Base-by-base conservation (phyloP, 2,113 vertebrate species). In the Neotragus moschatus region DNA sequence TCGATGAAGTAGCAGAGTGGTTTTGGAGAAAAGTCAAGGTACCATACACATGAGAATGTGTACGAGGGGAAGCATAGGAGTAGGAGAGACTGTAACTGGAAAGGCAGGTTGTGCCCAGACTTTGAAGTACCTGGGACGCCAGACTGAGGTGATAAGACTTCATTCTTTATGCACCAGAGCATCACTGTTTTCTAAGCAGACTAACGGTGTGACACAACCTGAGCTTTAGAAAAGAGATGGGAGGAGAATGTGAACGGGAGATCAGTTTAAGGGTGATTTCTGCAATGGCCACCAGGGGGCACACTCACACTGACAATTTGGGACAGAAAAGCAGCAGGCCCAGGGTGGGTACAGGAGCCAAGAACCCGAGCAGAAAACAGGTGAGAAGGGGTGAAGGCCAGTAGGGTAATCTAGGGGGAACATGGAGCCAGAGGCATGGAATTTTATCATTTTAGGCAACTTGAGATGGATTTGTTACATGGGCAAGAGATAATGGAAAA, bases 251-350 rank as follows among this genome's bases (percentile, higher is more conserved):
- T 3, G 15, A 45, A 79, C 53, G 21, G 43, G 30, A 96, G 61
- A 84, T 84, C 30, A 60, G 51, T 30, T 49, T n/a, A 14, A 94
- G 19, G 60, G 23, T 79, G 60, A 1, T n/a, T 90, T 91, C 81
- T 39, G 36, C 80, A 21, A 6, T 73, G 82, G 53, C 91, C 97
- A 93, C 94, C 82, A 98, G 97, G 89, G 93, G 98, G 79, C 95
- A 91, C 23, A 84, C 33, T 90, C 82, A 96, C 25, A 63, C 79
- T 45, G 79, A 88, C 58, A 90, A 73, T 53, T 55, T 6, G 80
- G 51, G n/a, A n/a, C 51, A 26, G 51, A 16, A 39, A 55, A 82
- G 33, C 23, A 10, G 33, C 66, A 26, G 43, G 14, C n/a, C 6
- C 28, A 15, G 60, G 30, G 60, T 61, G 60, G 60, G 12, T 51